Percentiles rank a stretch among this genome's conserved stretches.
Conservation (phyloP, 1,140 invertebrate genomes). For the Papilio machaon region DNA sequence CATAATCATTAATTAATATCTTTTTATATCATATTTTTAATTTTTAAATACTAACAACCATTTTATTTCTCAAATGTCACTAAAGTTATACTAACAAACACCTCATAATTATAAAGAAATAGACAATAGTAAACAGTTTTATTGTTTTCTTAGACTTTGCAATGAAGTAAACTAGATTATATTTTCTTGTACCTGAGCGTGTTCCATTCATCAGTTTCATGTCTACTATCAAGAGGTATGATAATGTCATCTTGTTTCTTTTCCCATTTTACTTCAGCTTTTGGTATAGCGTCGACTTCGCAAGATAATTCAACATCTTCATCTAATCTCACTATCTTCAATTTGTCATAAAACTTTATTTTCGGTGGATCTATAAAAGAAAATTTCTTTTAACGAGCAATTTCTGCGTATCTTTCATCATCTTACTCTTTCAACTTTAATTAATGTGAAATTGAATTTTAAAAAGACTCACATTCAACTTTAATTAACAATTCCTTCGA, state of each 20-base stretch:
- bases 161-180: neutral
- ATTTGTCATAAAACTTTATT: conserved; percentile 54
- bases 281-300: conserved; percentile 60
- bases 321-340: conserved; percentile 47
- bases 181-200: conserved; percentile 54
- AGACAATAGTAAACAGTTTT: neutral
- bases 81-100: no score
- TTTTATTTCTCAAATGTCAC: no score
- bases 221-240: conserved; percentile 51
- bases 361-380: conserved; percentile 58
- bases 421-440: no score
- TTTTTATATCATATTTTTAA: no score
- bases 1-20: neutral
- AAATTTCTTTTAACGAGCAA: neutral
- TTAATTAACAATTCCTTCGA: conserved; percentile 52
- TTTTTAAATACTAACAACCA: neutral
- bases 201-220: conserved; percentile 52
- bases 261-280: conserved; percentile 64
- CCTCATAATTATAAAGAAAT: neutral
- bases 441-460: conserved; percentile 3
- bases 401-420: no score
- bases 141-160: neutral
- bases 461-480: conserved; percentile 62
- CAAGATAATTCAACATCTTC: conserved; percentile 59
- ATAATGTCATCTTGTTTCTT: conserved; percentile 60